Percentiles rank a stretch among this genome's conserved stretches.
These are phyloP conservation scores for Iguana delicatissima DNA, from an alignment of 2,797 vertebrate genomes.

Conservation along the genomic window DNA sequence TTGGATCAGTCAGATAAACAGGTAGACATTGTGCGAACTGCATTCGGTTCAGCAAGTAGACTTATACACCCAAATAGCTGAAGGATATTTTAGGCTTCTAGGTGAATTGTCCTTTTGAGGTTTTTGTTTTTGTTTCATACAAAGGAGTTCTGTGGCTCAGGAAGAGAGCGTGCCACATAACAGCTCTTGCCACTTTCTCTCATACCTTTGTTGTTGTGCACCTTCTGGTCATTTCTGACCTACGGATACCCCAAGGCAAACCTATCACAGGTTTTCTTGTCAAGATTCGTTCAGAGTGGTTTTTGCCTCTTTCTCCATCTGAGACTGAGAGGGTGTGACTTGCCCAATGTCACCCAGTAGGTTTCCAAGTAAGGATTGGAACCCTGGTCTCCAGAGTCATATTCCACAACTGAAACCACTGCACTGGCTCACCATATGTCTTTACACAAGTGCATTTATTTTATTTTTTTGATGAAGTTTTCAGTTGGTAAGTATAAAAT, in stretches of 20 bases:
- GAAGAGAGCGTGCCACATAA: neutral
- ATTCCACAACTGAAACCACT: too few species aligned
- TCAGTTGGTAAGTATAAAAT: neutral
- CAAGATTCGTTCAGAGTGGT: too few species aligned
- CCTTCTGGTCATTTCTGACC: neutral
- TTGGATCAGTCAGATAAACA: neutral
- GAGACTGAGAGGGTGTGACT: neutral
- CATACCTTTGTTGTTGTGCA: neutral
- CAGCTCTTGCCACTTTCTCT: too few species aligned
- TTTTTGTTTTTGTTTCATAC: neutral
- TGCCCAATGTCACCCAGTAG: too few species aligned
- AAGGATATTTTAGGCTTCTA: neutral
- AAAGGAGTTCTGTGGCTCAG: neutral
- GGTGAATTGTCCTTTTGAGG: conserved; percentile 8
- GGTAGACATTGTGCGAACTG: neutral
- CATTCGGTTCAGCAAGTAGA: neutral
- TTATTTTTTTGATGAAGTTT: neutral
- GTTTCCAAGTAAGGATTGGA: too few species aligned
- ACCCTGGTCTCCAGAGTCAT: too few species aligned
- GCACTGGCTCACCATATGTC: too few species aligned
- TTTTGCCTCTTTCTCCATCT: neutral
- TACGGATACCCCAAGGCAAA: too few species aligned
- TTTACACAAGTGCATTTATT: neutral
- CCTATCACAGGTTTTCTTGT: too few species aligned
- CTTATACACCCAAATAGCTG: neutral